Conservation (phyloP, 30 jellyfish, hydroid and myxozoan species). For the Hydractinia symbiolongicarpus region DNA sequence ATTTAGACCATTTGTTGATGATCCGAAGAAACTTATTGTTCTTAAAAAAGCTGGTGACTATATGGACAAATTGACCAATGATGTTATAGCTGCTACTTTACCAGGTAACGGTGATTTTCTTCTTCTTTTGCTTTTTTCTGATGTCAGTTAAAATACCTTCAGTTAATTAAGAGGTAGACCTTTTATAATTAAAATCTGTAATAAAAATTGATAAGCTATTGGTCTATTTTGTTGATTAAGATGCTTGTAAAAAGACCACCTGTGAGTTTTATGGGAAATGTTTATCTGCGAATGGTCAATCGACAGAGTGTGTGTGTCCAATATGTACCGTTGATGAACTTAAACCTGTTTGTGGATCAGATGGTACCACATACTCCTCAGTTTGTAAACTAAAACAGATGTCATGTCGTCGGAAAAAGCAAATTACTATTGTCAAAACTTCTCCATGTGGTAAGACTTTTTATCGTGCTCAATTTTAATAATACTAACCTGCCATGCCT, state of each 20-base stretch:
- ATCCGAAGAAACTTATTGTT: background rate
- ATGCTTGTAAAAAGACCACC: background rate
- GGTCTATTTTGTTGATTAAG: background rate
- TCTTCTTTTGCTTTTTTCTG: background rate
- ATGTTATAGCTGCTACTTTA: background rate
- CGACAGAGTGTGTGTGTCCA: conserved; percentile 17
- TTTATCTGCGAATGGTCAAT: background rate
- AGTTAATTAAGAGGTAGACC: background rate
- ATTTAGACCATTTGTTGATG: background rate
- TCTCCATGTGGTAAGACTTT: conserved; percentile 29
- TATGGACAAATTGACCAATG: background rate
- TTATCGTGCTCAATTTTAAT: too few species aligned
- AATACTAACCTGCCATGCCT: too few species aligned
- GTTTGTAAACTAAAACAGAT: conserved; percentile 8
- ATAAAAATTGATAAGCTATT: too few species aligned
- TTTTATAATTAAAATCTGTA: background rate
- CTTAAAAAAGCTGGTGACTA: background rate
- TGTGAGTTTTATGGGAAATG: background rate
- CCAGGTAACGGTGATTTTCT: background rate
- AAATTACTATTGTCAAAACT: background rate
- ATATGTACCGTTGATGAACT: background rate
- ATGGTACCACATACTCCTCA: conserved; percentile 28
- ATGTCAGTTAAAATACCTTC: background rate
- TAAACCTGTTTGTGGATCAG: conserved; percentile 36
- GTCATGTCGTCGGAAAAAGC: conserved; percentile 23